These are phyloP conservation scores for Ammospiza nelsoni DNA, from an alignment of 2,113 vertebrate species.

Conservation along the genomic window DNA sequence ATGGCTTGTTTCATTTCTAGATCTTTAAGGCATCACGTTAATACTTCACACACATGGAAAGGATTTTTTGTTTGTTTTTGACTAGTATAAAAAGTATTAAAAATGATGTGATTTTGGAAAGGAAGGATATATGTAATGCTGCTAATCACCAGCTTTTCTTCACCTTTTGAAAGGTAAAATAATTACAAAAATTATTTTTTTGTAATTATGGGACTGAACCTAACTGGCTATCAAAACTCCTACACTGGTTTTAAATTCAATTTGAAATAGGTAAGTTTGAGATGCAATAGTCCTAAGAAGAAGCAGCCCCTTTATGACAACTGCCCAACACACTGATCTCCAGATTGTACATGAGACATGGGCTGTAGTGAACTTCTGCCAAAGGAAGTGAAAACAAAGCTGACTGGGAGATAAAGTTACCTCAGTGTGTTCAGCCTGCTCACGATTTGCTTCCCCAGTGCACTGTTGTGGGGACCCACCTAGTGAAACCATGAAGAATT, in stretches of 20 bases:
- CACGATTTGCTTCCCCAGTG: neutral
- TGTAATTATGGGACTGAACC: neutral
- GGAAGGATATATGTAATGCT: neutral
- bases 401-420: neutral
- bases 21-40: neutral
- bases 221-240: neutral
- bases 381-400: neutral
- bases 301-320: neutral
- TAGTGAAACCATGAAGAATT: constrained; percentile 50
- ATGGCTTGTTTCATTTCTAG: neutral
- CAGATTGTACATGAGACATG: neutral
- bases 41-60: neutral
- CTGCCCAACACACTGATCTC: neutral
- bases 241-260: neutral
- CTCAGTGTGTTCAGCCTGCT: neutral
- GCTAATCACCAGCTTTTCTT: neutral
- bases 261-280: neutral
- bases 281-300: neutral
- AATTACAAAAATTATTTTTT: neutral
- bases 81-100: neutral
- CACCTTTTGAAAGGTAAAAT: neutral
- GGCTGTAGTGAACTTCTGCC: neutral
- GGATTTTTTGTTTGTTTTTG: neutral
- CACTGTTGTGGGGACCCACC: constrained; percentile 61
- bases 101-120: neutral